Base-by-base conservation (phyloP, 37 sponge, comb jelly and placozoan genomes). In the Cliona cf. orientalis region DNA sequence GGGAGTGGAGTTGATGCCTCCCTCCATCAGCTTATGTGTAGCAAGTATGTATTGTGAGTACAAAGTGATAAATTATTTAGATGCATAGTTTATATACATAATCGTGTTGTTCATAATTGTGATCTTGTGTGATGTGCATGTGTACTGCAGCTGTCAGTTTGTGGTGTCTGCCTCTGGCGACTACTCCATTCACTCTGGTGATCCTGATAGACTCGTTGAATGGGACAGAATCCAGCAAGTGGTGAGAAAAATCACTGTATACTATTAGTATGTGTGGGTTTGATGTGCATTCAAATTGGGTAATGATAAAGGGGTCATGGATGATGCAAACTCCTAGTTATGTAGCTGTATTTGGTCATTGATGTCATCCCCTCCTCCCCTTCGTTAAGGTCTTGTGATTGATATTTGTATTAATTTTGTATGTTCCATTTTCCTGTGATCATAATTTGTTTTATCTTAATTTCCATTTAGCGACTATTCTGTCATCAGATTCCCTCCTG, bases 401-500 rank as follows among this genome's bases (percentile, higher is more conserved):
- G 11, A 49, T 17, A 49, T 17, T 63, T n/a, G 6, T 19, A 44
- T 44, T 44, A 22, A 43, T 71, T 71, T 36, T 71, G 11, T 28
- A 44, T 71, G 71, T 43, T 6, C 46, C 11, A 35, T 33, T 32
- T 46, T 70, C 41, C 9, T 25, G 6, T 42, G 7, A 31, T 46
- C 55, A 2, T 68, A 23, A 1, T 33, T 68, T 3, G 3, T 6
- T 45, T 22, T 1, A 32, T n/a, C n/a, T n/a, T n/a, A n/a, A n/a
- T n/a, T n/a, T n/a, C n/a, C n/a, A n/a, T n/a, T 1, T 45, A 94
- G 94, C 71, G 97, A 56, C 69, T 93, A 44, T 87, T 88, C 39
- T 96, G 97, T 78, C 85, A 90, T 70, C 84, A 96, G 45, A 85
- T 93, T 71, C 85, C 97, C 17, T 93, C 91, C 38, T 96, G 97